Evolutionary conservation across 2,113 vertebrate genomes (phyloP), one percentile per base, ranked within the genome.

Genomic region (Cygnus buccinator): DNA sequence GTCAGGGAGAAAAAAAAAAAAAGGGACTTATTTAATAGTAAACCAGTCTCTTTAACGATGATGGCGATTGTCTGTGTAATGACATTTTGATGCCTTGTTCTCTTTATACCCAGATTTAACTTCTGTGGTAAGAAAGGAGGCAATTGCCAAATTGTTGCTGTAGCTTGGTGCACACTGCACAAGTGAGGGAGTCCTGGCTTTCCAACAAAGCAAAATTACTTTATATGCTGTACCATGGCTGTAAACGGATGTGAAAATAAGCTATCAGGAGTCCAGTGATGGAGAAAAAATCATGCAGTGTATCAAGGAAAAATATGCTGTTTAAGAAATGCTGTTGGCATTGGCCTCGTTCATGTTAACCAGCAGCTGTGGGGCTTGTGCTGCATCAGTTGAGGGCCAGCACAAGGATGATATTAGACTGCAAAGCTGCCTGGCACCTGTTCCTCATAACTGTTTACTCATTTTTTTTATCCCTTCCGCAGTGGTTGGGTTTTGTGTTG

Each of bases 291-390:
- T 54, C 50, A 26, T 19, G 5, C 4, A 19, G 8, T 2, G 0
- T 6, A 31, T 19, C 29, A 50, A 37, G 59, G 54, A 73, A 23
- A 48, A 68, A 21, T 3, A 4, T 37, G 13, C 20, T 70, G 22
- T 26, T 57, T 2, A n/a, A 71, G 77, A 39, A 21, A 48, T 6
- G 25, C 67, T 17, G 29, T 44, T 3, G 7, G 68, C 57, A 2
- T 37, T 14, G 41, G 44, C 13, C 41, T 52, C 54, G 13, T 37
- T 58, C 31, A 8, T 13, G 26, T 15, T 50, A 17, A 14, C 22
- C 37, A 3, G 13, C 19, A 6, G 3, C 48, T 28, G 0, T 1
- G 17, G 68, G 65, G 48, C 50, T 21, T n/a, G 22, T n/a, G 25
- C 58, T 35, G 4, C 1, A n/a, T 65, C 48, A 61, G 8, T 13